A percentile compares a stretch with the other conserved stretches of the same genome.
Conservation (phyloP, 2,797 vertebrate genomes). For the Loris lydekkerianus region DNA sequence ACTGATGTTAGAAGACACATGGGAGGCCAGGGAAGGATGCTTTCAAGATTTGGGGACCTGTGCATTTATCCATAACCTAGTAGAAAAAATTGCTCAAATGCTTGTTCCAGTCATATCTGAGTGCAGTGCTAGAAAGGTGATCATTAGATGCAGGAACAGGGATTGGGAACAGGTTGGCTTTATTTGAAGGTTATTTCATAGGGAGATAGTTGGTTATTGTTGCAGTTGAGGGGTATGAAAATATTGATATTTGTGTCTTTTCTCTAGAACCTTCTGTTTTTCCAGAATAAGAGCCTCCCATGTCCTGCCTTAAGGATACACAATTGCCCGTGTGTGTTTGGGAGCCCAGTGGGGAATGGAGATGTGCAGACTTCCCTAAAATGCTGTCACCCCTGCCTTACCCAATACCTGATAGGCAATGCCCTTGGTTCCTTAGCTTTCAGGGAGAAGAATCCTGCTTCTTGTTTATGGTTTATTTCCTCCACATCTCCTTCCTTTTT, state of each 20-base stretch:
- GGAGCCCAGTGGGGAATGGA: background rate
- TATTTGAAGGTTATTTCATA: background rate
- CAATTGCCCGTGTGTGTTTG: background rate
- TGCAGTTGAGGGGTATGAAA: background rate
- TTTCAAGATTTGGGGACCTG: background rate
- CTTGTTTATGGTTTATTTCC: background rate
- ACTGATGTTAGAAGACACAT: background rate
- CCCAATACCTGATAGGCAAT: fast-evolving
- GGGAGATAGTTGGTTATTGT: background rate
- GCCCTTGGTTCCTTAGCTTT: background rate
- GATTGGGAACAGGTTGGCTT: background rate
- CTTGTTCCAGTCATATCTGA: background rate
- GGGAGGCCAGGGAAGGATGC: background rate
- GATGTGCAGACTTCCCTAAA: background rate
- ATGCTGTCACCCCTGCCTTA: background rate
- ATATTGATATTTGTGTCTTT: background rate
- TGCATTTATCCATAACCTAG: background rate
- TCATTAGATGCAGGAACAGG: background rate
- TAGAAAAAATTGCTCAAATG: background rate
- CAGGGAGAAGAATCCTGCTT: background rate
- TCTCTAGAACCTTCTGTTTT: background rate
- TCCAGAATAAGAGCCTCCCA: background rate
- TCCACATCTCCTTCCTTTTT: background rate
- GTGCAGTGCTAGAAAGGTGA: background rate
- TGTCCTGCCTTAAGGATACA: background rate